Evolutionary conservation across 2,113 vertebrate genomes (phyloP).

Genomic region (Pangasianodon hypophthalmus): DNA sequence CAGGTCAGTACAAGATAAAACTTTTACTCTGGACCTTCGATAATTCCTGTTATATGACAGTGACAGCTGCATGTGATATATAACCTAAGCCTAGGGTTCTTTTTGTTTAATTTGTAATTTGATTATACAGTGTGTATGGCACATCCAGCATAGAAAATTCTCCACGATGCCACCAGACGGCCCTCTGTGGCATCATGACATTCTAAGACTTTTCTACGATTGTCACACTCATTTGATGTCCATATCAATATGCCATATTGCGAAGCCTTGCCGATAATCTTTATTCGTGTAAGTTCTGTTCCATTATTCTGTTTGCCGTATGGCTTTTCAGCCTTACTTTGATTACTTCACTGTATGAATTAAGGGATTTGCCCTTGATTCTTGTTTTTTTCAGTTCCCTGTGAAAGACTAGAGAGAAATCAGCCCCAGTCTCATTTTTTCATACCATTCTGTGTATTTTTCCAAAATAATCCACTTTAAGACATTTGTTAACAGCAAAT

Average conservation of each 20-base stretch:
- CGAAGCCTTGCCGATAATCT: not conserved
- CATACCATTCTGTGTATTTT: not conserved
- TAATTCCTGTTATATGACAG: too few relatives aligned
- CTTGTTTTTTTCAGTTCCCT: too few relatives aligned
- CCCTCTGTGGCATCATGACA: not conserved
- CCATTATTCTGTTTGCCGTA: not conserved
- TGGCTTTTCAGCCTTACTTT: not conserved
- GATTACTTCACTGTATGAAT: not conserved
- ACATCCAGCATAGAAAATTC: too few relatives aligned
- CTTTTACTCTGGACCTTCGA: too few relatives aligned
- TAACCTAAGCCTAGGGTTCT: too few relatives aligned
- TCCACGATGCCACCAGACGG: too few relatives aligned
- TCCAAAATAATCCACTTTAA: too few relatives aligned
- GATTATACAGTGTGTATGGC: too few relatives aligned
- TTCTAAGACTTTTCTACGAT: not conserved
- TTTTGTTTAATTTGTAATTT: too few relatives aligned
- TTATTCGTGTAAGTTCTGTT: not conserved
- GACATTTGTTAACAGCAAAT: not conserved
- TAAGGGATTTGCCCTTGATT: not conserved
- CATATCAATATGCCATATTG: not conserved
- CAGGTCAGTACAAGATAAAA: not conserved
- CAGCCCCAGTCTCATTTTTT: not conserved
- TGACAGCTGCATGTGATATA: too few relatives aligned
- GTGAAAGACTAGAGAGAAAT: not conserved
- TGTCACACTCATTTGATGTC: not conserved